phyloP scores from a whole-genome alignment of 2,888 invertebrate species.

The Phyllotreta cruciferae region DNA sequence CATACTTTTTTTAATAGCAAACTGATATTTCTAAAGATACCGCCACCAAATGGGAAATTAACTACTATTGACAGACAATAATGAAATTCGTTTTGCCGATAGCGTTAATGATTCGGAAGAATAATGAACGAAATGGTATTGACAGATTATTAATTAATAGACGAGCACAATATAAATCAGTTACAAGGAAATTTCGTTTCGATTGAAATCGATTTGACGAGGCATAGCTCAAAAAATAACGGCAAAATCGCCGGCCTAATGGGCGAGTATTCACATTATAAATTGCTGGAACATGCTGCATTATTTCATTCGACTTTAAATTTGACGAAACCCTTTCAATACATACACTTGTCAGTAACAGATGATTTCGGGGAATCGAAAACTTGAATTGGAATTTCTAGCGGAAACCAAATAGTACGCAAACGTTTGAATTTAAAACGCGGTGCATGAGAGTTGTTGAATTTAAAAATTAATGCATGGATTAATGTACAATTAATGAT shows the following conservation, averaged over 20 bases:
- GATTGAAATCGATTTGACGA: conserved; percentile 1
- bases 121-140: conserved; percentile 3
- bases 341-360: too few relatives aligned
- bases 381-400: too few relatives aligned
- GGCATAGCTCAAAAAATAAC: conserved; percentile 5
- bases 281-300: conserved; percentile 1
- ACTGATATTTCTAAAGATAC: too few relatives aligned
- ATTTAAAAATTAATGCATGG: too few relatives aligned
- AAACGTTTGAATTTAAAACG: too few relatives aligned
- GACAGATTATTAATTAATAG: conserved; percentile 15
- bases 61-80: conserved; percentile 1
- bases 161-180: conserved; percentile 11
- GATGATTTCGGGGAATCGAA: too few relatives aligned
- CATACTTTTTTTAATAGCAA: too few relatives aligned
- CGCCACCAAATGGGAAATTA: neutral
- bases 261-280: neutral
- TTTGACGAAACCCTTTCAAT: too few relatives aligned
- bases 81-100: conserved; percentile 1
- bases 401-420: too few relatives aligned
- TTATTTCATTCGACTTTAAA: too few relatives aligned
- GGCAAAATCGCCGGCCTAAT: conserved; percentile 1
- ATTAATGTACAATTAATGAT: neutral
- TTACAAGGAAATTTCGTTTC: conserved; percentile 12
- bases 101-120: neutral
- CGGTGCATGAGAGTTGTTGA: too few relatives aligned